A percentile compares a stretch with the other conserved stretches of the same genome.
phyloP scores from a whole-genome alignment of 2,797 vertebrate species.

The Dipus sagitta region DNA sequence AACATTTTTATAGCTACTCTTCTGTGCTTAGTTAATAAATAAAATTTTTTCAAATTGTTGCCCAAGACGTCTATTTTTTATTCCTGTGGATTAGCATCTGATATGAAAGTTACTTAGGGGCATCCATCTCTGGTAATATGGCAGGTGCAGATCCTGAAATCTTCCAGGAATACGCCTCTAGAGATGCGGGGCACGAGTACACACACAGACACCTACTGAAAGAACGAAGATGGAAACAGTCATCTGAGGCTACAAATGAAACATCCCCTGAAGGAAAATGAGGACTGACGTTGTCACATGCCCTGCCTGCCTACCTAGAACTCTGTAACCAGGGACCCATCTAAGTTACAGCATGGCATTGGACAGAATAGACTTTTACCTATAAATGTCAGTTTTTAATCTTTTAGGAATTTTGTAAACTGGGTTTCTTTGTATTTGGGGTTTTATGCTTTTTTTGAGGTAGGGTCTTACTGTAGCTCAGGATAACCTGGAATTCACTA shows the following conservation, averaged over 20 bases:
- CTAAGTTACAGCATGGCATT: background rate
- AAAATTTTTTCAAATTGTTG: slow-evolving; percentile 33
- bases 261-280: background rate
- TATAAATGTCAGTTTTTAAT: slow-evolving; percentile 12
- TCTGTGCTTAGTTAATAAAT: background rate
- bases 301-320: background rate
- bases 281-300: background rate
- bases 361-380: background rate
- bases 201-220: background rate
- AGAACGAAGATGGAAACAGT: background rate
- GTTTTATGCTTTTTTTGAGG: background rate
- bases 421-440: background rate
- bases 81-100: slow-evolving; percentile 8
- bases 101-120: background rate
- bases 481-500: no score
- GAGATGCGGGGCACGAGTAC: background rate
- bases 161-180: background rate
- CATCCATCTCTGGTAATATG: slow-evolving; percentile 16
- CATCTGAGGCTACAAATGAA: background rate
- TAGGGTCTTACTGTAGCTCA: no score
- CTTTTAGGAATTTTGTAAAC: background rate
- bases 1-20: slow-evolving; percentile 10
- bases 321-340: background rate
- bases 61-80: background rate
- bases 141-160: background rate